These are phyloP conservation scores for Pachyrhynchus sulphureomaculatus DNA, from an alignment of 1,140 invertebrate species.

Conservation along the genomic window DNA sequence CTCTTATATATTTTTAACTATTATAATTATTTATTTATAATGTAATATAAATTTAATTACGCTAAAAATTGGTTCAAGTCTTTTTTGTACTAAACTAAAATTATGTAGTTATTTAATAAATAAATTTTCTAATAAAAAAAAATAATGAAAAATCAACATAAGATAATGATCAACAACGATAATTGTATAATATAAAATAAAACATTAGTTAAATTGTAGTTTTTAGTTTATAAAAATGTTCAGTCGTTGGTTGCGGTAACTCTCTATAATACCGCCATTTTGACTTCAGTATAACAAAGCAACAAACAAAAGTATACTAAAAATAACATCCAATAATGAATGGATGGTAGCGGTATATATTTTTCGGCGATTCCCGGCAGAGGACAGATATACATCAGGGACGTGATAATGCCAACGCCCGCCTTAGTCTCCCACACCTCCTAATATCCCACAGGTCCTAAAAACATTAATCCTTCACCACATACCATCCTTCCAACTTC, in stretches of 20 bases:
- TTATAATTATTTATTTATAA: slow-evolving; percentile 23
- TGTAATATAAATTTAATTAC: slow-evolving; percentile 21
- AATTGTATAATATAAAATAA: slow-evolving; percentile 1
- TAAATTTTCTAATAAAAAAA: slow-evolving; percentile 3
- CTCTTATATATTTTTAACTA: slow-evolving; percentile 22
- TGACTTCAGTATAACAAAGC: too few species aligned
- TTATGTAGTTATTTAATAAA: slow-evolving; percentile 23
- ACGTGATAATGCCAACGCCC: too few species aligned
- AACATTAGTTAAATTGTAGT: slow-evolving; percentile 8
- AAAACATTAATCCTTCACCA: too few species aligned
- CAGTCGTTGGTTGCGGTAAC: slow-evolving; percentile 7
- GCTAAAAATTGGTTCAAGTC: slow-evolving; percentile 28
- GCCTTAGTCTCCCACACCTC: too few species aligned
- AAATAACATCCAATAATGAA: too few species aligned
- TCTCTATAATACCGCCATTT: too few species aligned
- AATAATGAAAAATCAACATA: slow-evolving; percentile 3
- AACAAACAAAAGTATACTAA: too few species aligned
- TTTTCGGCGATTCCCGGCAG: too few species aligned
- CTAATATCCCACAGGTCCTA: too few species aligned
- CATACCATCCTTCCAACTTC: too few species aligned
- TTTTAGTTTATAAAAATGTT: slow-evolving; percentile 1
- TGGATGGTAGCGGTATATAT: too few species aligned
- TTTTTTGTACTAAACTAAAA: slow-evolving; percentile 24
- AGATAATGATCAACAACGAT: slow-evolving; percentile 8
- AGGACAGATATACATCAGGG: too few species aligned